phyloP scores from a whole-genome alignment of 2,113 vertebrate species.

The Emydura subglobosa region DNA sequence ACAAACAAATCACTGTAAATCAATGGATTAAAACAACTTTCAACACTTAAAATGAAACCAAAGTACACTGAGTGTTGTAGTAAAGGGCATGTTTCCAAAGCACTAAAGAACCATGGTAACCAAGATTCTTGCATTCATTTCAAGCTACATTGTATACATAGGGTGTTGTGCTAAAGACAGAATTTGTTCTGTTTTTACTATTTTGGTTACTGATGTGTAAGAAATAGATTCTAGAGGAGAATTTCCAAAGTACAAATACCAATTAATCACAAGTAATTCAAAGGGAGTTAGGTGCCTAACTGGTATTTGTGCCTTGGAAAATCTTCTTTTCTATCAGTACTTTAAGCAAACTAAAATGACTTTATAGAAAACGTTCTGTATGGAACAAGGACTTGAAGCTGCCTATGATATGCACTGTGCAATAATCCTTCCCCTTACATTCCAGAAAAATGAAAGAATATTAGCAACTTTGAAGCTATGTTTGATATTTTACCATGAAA shows the following conservation, averaged over 20 bases:
- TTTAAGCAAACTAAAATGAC: neutral
- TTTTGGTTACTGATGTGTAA: fast-evolving
- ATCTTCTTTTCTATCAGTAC: fast-evolving
- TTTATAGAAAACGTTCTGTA: neutral
- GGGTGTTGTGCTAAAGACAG: fast-evolving
- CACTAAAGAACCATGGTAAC: neutral
- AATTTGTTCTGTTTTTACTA: fast-evolving
- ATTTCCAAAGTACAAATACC: neutral
- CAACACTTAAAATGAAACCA: fast-evolving
- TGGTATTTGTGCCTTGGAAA: neutral
- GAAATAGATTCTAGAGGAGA: neutral
- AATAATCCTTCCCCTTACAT: neutral
- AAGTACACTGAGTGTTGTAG: neutral
- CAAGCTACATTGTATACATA: neutral
- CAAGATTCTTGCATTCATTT: neutral
- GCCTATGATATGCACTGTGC: neutral
- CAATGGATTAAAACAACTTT: neutral
- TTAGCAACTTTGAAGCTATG: slow-evolving; percentile 39
- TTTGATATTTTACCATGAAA: neutral
- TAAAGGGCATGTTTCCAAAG: fast-evolving
- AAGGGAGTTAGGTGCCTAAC: neutral
- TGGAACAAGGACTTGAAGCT: neutral
- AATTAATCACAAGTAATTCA: neutral
- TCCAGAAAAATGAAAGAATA: neutral
- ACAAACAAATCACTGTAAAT: fast-evolving